Evolutionary conservation across 2,888 invertebrate species (phyloP), one percentile per base, ranked within the genome.

Genomic region (Diadegma fenestrale): DNA sequence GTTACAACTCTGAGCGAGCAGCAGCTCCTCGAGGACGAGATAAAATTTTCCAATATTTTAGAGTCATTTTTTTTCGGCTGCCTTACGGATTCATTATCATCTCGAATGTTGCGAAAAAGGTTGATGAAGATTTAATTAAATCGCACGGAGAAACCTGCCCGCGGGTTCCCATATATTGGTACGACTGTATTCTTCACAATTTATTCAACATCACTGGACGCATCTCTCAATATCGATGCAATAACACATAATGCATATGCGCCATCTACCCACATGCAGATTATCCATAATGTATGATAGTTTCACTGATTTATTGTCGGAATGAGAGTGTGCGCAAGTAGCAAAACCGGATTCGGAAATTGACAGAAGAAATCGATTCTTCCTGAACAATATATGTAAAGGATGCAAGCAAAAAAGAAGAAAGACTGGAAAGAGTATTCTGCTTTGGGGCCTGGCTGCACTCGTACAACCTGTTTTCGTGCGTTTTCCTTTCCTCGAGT

Each of bases 381-480:
- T 66, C 58, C 76, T 63, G 66, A 64, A 80, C 77, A 66, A 68
- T 71, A 83, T 68, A 68, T 61, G 77, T 41, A 68, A 58, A 75
- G n/a, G 30, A 45, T 66, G 76, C 54, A 66, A 80, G 19, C 63
- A 63, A 81, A 75, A 82, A 78, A 22, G 61, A 69, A 72, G 14
- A 37, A 75, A 54, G 66, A 80, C 58, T 48, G 8, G 33, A 71
- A 71, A 63, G 71, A 69, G 51, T 19, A 63, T 63, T 69, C 63
- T 48, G 82, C 68, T 77, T 86, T 85, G 82, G 73, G 77, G 48
- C 69, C 64, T 84, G 77, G 80, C 71, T 84, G 80, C 72, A 82
- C 82, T 82, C 81, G 85, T 63, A 68, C 80, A 87, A 88, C 86
- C 87, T 86, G 87, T 88, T 87, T 83, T 43, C 71, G 69, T 81